Percentiles rank a stretch among this genome's conserved stretches.
Conservation (phyloP, 2,888 invertebrate genomes). For the Trichogramma evanescens region DNA sequence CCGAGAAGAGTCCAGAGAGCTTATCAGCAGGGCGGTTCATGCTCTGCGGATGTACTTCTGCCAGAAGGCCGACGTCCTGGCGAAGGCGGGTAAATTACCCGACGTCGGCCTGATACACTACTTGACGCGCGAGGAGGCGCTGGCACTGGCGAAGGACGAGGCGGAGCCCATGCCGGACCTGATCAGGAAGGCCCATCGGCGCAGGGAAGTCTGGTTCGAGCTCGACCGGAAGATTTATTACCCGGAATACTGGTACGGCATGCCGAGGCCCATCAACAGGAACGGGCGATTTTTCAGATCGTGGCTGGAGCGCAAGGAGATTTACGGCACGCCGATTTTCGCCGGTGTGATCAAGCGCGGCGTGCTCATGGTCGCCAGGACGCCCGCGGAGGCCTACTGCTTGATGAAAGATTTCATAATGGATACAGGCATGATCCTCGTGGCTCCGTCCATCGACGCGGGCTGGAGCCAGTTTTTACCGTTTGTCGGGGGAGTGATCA, state of each 20-base stretch:
- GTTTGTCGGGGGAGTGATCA: conserved; percentile 68
- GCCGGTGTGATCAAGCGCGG: conserved; percentile 59
- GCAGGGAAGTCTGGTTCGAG: conserved; percentile 55
- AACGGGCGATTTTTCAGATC: not conserved
- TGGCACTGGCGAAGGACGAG: conserved; percentile 47
- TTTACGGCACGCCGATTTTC: conserved; percentile 63
- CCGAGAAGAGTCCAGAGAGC: conserved; percentile 64
- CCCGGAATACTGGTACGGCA: conserved; percentile 54
- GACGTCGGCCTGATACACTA: conserved; percentile 60
- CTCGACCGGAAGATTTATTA: conserved; percentile 57
- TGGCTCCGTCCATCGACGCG: conserved; percentile 72
- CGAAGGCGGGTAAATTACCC: conserved; percentile 58
- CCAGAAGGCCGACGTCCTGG: conserved; percentile 55
- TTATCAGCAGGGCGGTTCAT: conserved; percentile 52
- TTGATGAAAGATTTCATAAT: conserved; percentile 10
- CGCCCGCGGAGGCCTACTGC: conserved; percentile 56
- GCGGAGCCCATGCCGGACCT: conserved; percentile 23
- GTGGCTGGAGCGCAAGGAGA: no score
- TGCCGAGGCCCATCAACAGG: conserved; percentile 41
- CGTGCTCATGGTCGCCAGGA: conserved; percentile 53
- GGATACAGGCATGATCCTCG: conserved; percentile 60
- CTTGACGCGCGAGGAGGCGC: conserved; percentile 62
- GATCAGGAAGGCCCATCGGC: conserved; percentile 55
- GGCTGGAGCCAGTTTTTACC: conserved; percentile 85
- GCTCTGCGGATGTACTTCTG: conserved; percentile 56